Conservation (phyloP, 2,888 invertebrate genomes). For the Danaus chrysippus region DNA sequence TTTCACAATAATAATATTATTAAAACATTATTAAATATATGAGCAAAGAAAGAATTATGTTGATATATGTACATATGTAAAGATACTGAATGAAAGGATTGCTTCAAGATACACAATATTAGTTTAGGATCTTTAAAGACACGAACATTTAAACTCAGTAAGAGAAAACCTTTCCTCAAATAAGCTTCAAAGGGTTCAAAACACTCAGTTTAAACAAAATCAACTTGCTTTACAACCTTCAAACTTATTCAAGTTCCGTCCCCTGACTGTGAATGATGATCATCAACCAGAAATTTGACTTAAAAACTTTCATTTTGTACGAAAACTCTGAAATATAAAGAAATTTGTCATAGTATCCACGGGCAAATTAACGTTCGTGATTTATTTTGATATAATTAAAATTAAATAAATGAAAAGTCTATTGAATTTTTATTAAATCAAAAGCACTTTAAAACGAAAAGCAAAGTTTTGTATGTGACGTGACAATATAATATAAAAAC, state of each 20-base stretch:
- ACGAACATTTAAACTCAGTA: conserved; percentile 23
- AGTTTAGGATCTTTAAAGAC: conserved; percentile 22
- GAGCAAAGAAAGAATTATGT: too few relatives aligned
- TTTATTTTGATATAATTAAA: too few relatives aligned
- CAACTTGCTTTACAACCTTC: conserved; percentile 32
- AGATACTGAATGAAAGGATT: neutral
- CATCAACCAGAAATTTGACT: neutral
- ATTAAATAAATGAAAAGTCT: too few relatives aligned
- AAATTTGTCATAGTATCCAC: too few relatives aligned
- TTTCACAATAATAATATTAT: too few relatives aligned
- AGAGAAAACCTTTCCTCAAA: conserved; percentile 23
- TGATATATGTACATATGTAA: neutral
- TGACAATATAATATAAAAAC: too few relatives aligned
- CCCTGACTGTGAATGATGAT: conserved; percentile 1
- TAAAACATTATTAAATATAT: too few relatives aligned
- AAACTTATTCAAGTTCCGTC: conserved; percentile 22
- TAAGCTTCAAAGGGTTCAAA: conserved; percentile 33
- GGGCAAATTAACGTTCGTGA: too few relatives aligned
- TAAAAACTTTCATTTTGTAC: neutral
- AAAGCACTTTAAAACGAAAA: too few relatives aligned
- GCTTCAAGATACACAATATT: conserved; percentile 9
- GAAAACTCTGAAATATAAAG: too few relatives aligned
- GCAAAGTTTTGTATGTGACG: too few relatives aligned
- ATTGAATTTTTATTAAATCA: too few relatives aligned
- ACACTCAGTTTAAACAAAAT: conserved; percentile 32